phyloP scores from a whole-genome alignment of 2,113 vertebrate species.

The Narcine bancroftii region DNA sequence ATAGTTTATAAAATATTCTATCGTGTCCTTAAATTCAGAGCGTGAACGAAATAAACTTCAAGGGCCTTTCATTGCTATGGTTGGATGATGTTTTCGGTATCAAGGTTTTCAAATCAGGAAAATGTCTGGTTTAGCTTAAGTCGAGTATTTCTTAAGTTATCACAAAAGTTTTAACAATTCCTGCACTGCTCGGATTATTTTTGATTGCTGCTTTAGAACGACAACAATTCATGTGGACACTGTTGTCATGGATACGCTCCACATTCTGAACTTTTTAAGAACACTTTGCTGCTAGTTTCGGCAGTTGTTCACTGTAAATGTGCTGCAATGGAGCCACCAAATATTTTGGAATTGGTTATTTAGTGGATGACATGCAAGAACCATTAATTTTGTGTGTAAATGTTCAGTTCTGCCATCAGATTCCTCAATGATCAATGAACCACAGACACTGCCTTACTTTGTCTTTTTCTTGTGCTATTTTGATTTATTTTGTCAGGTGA shows the following conservation, averaged over 20 bases:
- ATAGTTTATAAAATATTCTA: neutral
- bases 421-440: too few relatives aligned
- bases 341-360: neutral
- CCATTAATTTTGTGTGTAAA: neutral
- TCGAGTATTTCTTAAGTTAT: too few relatives aligned
- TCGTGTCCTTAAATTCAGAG: neutral
- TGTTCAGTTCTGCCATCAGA: neutral
- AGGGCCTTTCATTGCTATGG: too few relatives aligned
- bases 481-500: too few relatives aligned
- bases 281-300: neutral
- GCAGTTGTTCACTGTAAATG: neutral
- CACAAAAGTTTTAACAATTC: neutral
- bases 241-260: neutral
- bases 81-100: constrained; percentile 3
- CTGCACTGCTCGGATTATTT: neutral
- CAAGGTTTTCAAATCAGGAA: neutral
- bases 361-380: neutral
- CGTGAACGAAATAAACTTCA: neutral
- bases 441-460: too few relatives aligned
- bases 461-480: neutral
- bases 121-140: too few relatives aligned
- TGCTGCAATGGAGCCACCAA: neutral
- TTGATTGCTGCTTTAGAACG: neutral
- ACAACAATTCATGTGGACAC: neutral
- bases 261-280: constrained; percentile 20